Evolutionary conservation across 2,797 vertebrate genomes (phyloP).

Genomic region (Helicolenus hilgendorfi): DNA sequence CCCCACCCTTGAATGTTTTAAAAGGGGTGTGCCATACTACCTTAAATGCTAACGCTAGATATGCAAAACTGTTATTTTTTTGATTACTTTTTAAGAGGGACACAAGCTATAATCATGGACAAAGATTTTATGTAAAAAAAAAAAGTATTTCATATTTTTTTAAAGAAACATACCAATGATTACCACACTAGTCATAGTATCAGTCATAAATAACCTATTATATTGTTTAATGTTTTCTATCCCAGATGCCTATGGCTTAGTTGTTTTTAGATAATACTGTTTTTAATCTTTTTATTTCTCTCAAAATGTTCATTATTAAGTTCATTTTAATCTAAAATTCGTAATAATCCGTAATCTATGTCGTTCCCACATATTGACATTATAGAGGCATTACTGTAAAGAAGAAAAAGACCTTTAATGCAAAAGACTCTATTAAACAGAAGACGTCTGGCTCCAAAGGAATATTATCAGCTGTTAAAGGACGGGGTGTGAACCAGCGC

Average conservation of each 20-base stretch:
- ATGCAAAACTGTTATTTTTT: constrained; percentile 95
- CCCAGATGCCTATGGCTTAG: constrained; percentile 90
- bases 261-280: constrained; percentile 86
- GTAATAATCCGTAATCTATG: constrained; percentile 23
- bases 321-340: constrained; percentile 59
- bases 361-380: constrained; percentile 16
- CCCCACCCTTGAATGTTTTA: constrained; percentile 94
- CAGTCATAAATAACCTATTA: constrained; percentile 85
- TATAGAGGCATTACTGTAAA: constrained; percentile 22
- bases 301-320: constrained; percentile 82
- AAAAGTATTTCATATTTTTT: constrained; percentile 90
- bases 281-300: constrained; percentile 87
- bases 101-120: constrained; percentile 93
- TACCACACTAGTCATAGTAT: constrained; percentile 44
- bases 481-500: background rate
- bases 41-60: constrained; percentile 99
- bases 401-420: background rate
- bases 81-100: constrained; percentile 95
- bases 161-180: constrained; percentile 90
- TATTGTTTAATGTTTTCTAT: constrained; percentile 93
- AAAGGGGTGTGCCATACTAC: constrained; percentile 99
- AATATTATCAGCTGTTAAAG: constrained; percentile 24
- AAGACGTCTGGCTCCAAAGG: background rate
- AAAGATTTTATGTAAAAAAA: constrained; percentile 91
- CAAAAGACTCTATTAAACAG: constrained; percentile 14